Evolutionary conservation across 2,113 vertebrate genomes (phyloP), one percentile per base, ranked within the genome.

Genomic region (Xenus cinereus): DNA sequence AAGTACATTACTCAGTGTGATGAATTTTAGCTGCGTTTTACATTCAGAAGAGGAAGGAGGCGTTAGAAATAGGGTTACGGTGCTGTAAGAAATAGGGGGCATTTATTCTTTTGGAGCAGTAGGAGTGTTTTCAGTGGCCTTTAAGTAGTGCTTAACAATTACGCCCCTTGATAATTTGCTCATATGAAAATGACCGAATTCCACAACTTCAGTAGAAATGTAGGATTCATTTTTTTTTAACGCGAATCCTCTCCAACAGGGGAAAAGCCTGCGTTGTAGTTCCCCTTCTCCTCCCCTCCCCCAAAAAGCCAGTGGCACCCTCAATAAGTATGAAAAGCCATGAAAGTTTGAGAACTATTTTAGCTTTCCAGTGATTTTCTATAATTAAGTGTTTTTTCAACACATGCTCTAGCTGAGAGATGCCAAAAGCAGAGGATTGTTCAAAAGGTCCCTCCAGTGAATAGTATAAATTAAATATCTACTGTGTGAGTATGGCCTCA

Each of bases 311-410:
- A 59, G 41, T 87, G 82, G 67, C 81, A 76, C 86, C 87, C 75
- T 95, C 82, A 45, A 0, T 93, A 93, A 95, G 84, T 90, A 84
- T 13, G 56, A 86, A 85, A 78, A 88, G 83, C 90, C 89, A 95
- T 92, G 54, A 84, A 94, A 90, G 87, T 89, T 96, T 93, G 92
- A 85, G 92, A 94, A 96, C 91, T 97, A 60, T 96, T 97, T 97
- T 97, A 96, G 96, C 95, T 97, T 98, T 96, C 93, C 71, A 95
- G 89, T 97, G 97, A 96, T 98, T 98, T 97, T 95, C 94, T 97
- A 90, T 97, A 96, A 97, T 97, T 94, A 97, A 93, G 87, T 87
- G 85, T 78, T 96, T 96, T 95, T 93, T 93, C 78, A 78, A 84
- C 95, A 89, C 95, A 93, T 84, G 80, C 80, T 66, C 35, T 89